These are phyloP conservation scores for Arenicola marina DNA, from an alignment of 2,888 invertebrate genomes.

Conservation along the genomic window DNA sequence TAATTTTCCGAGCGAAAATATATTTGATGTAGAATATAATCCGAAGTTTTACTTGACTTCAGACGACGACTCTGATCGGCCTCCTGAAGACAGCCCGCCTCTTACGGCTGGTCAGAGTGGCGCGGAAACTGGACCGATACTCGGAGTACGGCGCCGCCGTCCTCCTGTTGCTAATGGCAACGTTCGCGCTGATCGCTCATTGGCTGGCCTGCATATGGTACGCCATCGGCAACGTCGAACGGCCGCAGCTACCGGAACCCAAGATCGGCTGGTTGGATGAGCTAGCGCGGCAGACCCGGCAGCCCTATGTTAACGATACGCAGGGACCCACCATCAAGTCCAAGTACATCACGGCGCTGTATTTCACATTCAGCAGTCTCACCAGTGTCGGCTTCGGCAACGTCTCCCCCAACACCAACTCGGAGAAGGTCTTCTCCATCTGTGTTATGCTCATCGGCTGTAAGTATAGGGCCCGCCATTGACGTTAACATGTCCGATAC, in stretches of 20 bases:
- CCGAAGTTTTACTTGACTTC: too few relatives aligned
- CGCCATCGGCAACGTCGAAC: conserved; percentile 55
- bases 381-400: conserved; percentile 85
- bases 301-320: conserved; percentile 72
- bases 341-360: conserved; percentile 91
- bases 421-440: conserved; percentile 96
- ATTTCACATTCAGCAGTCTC: conserved; percentile 96
- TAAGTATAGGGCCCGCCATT: too few relatives aligned
- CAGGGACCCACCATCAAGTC: conserved; percentile 70
- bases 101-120: conserved; percentile 92
- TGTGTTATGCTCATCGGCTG: conserved; percentile 99
- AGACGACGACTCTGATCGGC: conserved; percentile 98
- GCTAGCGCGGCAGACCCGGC: conserved; percentile 87
- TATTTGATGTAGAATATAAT: too few relatives aligned
- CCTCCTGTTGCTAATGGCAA: conserved; percentile 87
- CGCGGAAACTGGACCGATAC: conserved; percentile 96
- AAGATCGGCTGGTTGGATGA: conserved; percentile 97
- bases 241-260: conserved; percentile 71
- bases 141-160: conserved; percentile 99
- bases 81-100: conserved; percentile 95
- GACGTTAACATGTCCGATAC: too few relatives aligned
- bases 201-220: conserved; percentile 98
- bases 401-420: conserved; percentile 88
- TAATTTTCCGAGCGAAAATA: background rate
- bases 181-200: conserved; percentile 97